phyloP scores from a whole-genome alignment of 1,140 invertebrate species.

The Camponotus pennsylvanicus region DNA sequence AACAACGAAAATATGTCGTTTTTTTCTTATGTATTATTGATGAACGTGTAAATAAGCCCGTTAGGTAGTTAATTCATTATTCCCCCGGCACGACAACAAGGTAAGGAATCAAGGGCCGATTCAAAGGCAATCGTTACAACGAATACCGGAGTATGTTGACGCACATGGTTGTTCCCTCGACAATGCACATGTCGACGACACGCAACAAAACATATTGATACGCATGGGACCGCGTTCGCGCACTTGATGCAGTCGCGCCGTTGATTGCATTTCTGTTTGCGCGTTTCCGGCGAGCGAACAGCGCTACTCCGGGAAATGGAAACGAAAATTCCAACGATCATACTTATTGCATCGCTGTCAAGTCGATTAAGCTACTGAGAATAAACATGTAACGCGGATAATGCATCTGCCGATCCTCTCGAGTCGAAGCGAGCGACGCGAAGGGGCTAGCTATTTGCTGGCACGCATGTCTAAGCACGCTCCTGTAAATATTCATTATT shows the following conservation, averaged over 20 bases:
- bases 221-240: slow-evolving; percentile 51
- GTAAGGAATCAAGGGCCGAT: slow-evolving; percentile 47
- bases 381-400: background rate
- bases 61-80: slow-evolving; percentile 55
- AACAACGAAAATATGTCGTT: slow-evolving; percentile 7
- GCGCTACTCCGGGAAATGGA: slow-evolving; percentile 23
- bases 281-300: slow-evolving; percentile 49
- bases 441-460: slow-evolving; percentile 23
- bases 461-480: slow-evolving; percentile 12
- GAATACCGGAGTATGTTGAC: slow-evolving; percentile 49
- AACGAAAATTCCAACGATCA: slow-evolving; percentile 47
- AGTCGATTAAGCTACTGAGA: slow-evolving; percentile 37
- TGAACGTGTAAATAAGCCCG: slow-evolving; percentile 8
- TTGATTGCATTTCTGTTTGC: slow-evolving; percentile 75
- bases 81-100: slow-evolving; percentile 18
- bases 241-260: slow-evolving; percentile 63
- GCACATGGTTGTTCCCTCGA: slow-evolving; percentile 43
- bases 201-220: slow-evolving; percentile 64
- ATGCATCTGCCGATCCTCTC: background rate
- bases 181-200: slow-evolving; percentile 36
- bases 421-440: background rate
- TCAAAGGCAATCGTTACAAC: slow-evolving; percentile 56
- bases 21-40: background rate
- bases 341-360: background rate
- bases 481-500: slow-evolving; percentile 36